Percentiles rank a stretch among this genome's conserved stretches.
Evolutionary conservation across 2,888 invertebrate species (phyloP).

Genomic region (Thera obeliscata): DNA sequence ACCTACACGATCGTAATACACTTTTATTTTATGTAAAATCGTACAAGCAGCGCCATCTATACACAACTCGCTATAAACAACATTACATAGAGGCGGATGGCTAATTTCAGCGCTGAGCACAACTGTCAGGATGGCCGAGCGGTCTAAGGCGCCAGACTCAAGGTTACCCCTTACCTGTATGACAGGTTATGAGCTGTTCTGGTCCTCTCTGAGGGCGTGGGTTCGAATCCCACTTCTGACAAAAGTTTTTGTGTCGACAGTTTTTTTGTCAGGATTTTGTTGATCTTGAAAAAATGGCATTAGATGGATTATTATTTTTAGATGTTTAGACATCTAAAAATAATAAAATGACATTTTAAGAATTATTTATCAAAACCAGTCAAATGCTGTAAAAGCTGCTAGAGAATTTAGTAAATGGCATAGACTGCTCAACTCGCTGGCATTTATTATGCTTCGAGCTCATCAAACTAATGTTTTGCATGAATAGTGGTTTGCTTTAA

Average conservation of each 20-base stretch:
- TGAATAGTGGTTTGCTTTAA: too few species aligned
- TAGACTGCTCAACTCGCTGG: too few species aligned
- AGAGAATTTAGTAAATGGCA: too few species aligned
- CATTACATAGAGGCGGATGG: conserved; percentile 34
- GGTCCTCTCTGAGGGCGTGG: conserved; percentile 93
- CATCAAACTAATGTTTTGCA: too few species aligned
- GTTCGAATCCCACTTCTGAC: conserved; percentile 93
- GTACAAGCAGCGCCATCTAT: conserved; percentile 54
- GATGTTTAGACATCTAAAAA: too few species aligned
- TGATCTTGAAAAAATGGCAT: not conserved
- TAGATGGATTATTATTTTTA: not conserved
- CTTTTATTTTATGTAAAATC: not conserved
- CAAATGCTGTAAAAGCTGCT: too few species aligned
- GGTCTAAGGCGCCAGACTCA: conserved; percentile 93
- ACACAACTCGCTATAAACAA: conserved; percentile 25
- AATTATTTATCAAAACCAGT: too few species aligned
- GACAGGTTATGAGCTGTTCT: conserved; percentile 86
- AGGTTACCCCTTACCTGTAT: conserved; percentile 81
- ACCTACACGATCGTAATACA: too few species aligned
- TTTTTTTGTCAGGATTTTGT: conserved; percentile 33
- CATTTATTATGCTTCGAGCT: too few species aligned
- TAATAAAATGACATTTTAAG: too few species aligned
- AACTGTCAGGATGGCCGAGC: conserved; percentile 92
- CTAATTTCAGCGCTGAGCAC: conserved; percentile 45
- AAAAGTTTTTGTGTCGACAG: conserved; percentile 62